A percentile compares a stretch with the other conserved stretches of the same genome.
These are phyloP conservation scores for Amphiprion ocellaris DNA, from an alignment of 2,113 vertebrate species.

Conservation along the genomic window DNA sequence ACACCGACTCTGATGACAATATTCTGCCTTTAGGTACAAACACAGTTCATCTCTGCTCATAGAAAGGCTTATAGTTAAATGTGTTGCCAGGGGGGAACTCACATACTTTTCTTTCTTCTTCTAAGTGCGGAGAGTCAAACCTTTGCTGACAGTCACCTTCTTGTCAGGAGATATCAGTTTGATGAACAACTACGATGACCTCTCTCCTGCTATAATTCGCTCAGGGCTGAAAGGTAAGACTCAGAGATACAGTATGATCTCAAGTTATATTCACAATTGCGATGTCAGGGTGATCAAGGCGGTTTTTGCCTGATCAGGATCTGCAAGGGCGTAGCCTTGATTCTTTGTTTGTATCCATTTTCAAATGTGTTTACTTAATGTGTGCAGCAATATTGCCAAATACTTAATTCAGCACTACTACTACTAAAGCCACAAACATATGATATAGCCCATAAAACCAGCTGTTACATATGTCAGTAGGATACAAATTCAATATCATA, in stretches of 20 bases:
- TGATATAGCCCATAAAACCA: too few relatives aligned
- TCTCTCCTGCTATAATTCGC: constrained; percentile 93
- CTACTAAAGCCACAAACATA: too few relatives aligned
- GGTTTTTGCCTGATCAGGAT: too few relatives aligned
- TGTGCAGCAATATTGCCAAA: too few relatives aligned
- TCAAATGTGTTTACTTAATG: too few relatives aligned
- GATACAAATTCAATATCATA: too few relatives aligned
- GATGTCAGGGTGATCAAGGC: too few relatives aligned
- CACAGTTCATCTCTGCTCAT: not conserved
- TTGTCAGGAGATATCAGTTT: constrained; percentile 97
- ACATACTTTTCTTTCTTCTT: constrained; percentile 66
- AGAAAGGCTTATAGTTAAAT: not conserved
- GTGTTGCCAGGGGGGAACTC: not conserved
- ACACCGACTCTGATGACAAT: constrained; percentile 95
- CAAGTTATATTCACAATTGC: too few relatives aligned
- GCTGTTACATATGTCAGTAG: too few relatives aligned
- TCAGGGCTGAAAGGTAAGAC: constrained; percentile 92
- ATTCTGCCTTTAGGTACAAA: constrained; percentile 90
- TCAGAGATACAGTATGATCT: not conserved
- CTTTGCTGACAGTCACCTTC: constrained; percentile 97
- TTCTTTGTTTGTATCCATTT: too few relatives aligned
- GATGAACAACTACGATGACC: constrained; percentile 98
- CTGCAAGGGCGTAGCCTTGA: too few relatives aligned
- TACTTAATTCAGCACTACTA: too few relatives aligned
- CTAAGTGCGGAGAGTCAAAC: constrained; percentile 90